Base-by-base conservation (phyloP, 2,888 invertebrate genomes). In the Argyresthia albistria region DNA sequence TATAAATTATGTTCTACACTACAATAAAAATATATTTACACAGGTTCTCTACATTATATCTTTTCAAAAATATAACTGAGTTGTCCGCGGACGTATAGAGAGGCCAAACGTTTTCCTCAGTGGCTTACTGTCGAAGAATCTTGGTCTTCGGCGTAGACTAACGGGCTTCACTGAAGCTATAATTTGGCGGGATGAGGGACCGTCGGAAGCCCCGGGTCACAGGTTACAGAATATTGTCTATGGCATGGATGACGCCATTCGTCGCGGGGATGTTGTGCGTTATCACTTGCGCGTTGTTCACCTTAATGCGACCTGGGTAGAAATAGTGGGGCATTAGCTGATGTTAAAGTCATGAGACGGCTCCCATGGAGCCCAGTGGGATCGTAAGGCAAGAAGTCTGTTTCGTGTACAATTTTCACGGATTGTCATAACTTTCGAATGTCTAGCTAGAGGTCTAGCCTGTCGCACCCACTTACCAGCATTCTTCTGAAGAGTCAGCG, bases 261-360 rank as follows among this genome's bases (percentile, higher is more conserved):
- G 95, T 95, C 51, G 95, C 92, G 51, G 96, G 95, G 63, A 95
- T 93, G 76, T 96, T 95, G 74, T 94, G 93, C 50, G 95, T 94
- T 56, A 93, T 82, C 67, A 96, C 93, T 70, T 92, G 92, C 15
- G 92, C 92, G 69, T 95, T 94, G 78, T 96, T 96, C 58, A 95
- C 93, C 75, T 94, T 94, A 62, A 95, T 92, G 73, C 93, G 93
- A 60, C 95, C 95, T 94, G 88, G 35, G 82, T 84, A 55, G 10
- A 43, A 57, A 10, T 37, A 39, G 2, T 25, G 25, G 25, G 6
- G 6, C 25, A 6, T 25, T 6, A 25, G 25, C 25, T 25, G 2
- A 25, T 25, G 25, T 2, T 25, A 6, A 25, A 25, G 6, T 25
- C 25, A 25, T 25, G 25, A 25, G 25, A 25, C 25, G 25, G 25